These are phyloP conservation scores for Netelia inedita DNA, from an alignment of 2,888 invertebrate species.

Conservation along the genomic window DNA sequence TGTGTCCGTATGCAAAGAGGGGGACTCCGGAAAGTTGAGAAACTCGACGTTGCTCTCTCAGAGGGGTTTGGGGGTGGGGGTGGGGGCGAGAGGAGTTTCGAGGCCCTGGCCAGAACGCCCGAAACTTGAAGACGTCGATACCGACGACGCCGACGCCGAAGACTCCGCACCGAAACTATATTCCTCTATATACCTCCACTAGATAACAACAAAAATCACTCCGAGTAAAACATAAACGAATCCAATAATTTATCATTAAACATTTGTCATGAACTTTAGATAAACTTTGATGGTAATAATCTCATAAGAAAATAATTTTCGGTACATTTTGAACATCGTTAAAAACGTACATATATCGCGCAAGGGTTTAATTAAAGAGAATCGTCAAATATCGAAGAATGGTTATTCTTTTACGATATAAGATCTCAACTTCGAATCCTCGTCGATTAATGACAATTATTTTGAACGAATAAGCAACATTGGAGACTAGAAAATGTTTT, in stretches of 20 bases:
- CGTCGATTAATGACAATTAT: no score
- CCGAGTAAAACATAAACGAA: background rate
- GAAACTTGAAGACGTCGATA: slow-evolving; percentile 80
- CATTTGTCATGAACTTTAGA: no score
- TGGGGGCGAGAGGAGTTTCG: slow-evolving; percentile 47
- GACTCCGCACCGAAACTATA: slow-evolving; percentile 37
- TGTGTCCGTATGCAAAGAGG: slow-evolving; percentile 24
- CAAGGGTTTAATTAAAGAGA: no score
- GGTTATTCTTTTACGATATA: no score
- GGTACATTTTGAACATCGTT: no score
- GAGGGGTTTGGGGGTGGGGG: background rate
- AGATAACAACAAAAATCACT: background rate
- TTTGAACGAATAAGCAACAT: no score
- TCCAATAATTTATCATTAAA: no score
- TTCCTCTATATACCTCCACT: background rate
- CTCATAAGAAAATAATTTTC: no score
- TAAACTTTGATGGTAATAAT: no score
- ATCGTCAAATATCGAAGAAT: no score
- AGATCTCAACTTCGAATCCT: no score
- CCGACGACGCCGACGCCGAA: slow-evolving; percentile 73
- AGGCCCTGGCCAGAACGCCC: slow-evolving; percentile 61
- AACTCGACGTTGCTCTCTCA: slow-evolving; percentile 58
- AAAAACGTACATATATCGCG: no score
- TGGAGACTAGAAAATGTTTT: background rate
- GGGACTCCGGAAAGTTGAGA: slow-evolving; percentile 59